A percentile compares a stretch with the other conserved stretches of the same genome.
Conservation (phyloP, 2,888 invertebrate species). For the Pandemis heparana region DNA sequence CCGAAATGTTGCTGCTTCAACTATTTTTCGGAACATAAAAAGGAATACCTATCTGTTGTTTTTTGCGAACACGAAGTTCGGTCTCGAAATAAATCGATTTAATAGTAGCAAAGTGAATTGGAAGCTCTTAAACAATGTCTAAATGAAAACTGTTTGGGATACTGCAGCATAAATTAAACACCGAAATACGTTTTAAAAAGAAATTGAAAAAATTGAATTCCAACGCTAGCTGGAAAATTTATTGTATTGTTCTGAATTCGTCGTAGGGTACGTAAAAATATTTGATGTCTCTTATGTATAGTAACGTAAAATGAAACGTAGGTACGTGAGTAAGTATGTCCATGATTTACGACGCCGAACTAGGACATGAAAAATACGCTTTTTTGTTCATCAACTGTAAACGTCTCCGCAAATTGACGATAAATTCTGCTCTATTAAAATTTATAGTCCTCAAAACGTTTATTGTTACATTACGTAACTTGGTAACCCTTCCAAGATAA, state of each 20-base stretch:
- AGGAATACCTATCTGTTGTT: constrained; percentile 19
- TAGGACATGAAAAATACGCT: constrained; percentile 65
- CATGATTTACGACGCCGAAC: constrained; percentile 56
- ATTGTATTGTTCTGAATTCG: neutral
- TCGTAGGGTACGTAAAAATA: neutral
- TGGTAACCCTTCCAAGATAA: constrained; percentile 78
- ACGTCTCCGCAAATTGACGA: constrained; percentile 77
- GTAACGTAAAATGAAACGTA: constrained; percentile 21
- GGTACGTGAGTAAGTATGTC: constrained; percentile 9
- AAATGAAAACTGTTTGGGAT: constrained; percentile 15
- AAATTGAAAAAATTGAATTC: neutral
- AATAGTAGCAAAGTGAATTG: constrained; percentile 34
- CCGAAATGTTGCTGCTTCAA: constrained; percentile 52
- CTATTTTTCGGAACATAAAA: constrained; percentile 31
- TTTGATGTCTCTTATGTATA: constrained; percentile 34
- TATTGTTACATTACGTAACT: constrained; percentile 79
- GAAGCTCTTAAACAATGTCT: constrained; percentile 28
- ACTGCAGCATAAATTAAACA: constrained; percentile 7
- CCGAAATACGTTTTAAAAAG: neutral
- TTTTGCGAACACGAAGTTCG: constrained; percentile 13
- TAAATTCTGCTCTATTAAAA: constrained; percentile 83
- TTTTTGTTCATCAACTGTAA: constrained; percentile 80
- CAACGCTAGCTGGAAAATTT: neutral
- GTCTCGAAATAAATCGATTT: constrained; percentile 28
- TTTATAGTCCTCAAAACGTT: constrained; percentile 77